These are phyloP conservation scores for Ommatoiulus sabulosus DNA, from an alignment of 2,888 invertebrate genomes.

Conservation along the genomic window DNA sequence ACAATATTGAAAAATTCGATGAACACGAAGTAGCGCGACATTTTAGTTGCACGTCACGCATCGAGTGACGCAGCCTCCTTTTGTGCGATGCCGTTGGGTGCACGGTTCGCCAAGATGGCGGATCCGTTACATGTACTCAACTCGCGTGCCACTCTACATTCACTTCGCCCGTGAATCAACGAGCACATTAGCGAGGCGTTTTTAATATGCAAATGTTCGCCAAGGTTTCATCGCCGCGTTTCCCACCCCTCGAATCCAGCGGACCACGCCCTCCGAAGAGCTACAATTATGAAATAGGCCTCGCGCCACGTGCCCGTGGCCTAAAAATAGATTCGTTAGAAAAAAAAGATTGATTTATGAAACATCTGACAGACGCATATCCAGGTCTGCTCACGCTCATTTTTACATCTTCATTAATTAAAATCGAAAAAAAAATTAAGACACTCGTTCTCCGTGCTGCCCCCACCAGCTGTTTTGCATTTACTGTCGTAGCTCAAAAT, in stretches of 20 bases:
- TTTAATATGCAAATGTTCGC: too few species aligned
- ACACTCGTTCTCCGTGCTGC: neutral
- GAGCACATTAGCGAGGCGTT: too few species aligned
- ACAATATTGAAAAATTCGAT: too few species aligned
- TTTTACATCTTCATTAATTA: slow-evolving; percentile 18
- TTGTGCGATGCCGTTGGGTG: too few species aligned
- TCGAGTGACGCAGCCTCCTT: too few species aligned
- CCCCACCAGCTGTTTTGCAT: neutral
- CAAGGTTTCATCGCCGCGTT: neutral
- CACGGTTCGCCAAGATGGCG: too few species aligned
- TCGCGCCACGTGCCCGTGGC: neutral
- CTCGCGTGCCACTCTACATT: neutral
- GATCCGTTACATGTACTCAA: too few species aligned
- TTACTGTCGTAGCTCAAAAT: neutral
- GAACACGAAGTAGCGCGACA: too few species aligned
- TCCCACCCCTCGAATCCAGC: neutral
- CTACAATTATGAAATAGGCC: neutral
- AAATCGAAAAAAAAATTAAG: neutral
- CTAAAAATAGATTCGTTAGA: neutral
- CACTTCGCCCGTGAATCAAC: too few species aligned
- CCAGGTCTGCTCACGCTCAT: slow-evolving; percentile 10
- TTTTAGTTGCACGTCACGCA: too few species aligned
- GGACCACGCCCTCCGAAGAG: neutral
- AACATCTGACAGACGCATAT: neutral
- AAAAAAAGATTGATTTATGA: neutral